Base-by-base conservation (phyloP, 2,888 invertebrate species). In the Timema cristinae region DNA sequence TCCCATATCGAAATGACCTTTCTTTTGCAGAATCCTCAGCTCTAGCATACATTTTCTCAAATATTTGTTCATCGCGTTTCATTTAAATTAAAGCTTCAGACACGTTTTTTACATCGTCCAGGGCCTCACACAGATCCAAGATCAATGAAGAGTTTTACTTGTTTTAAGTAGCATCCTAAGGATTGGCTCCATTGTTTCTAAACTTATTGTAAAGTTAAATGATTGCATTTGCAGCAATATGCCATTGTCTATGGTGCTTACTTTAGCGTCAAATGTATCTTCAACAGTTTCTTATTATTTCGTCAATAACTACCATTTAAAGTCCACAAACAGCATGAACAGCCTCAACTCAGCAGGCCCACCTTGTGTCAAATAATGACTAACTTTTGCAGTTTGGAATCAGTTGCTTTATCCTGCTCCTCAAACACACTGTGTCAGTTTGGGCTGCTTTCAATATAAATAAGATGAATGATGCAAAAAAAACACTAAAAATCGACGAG, bases 241-340 rank as follows among this genome's bases (percentile, higher is more conserved):
- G 15, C 56, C 8, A 15, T 56, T 56, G 56, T 16, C 56, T 11
- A 15, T 56, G 56, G 56, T 16, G n/a, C 56, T 7, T 56, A 56
- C 56, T 56, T 56, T 56, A 56, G n/a, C 56, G 16, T 56, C 56
- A 56, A 7, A n/a, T 56, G 56, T 56, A 56, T 56, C 56, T 56
- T 56, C 13, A 56, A 4, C n/a, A 56, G 56, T 56, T 2, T 56
- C 16, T 13, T 56, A 2, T 56, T 15, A 32, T 32, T 32, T 32
- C 13, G 4, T 56, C 13, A 56, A 11, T 56, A 13, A 11, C n/a
- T 56, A 7, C 56, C 0, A 16, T 56, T 56, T 15, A 16, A n/a
- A 56, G 1, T 56, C 16, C 56, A 11, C 56, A 7, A 56, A 56
- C 56, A 13, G 7, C 7, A 56, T 56, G 56, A 56, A 56, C 56